Evolutionary conservation across 2,797 vertebrate species (phyloP), one percentile per base, ranked within the genome.

Genomic region (Agapornis canus): DNA sequence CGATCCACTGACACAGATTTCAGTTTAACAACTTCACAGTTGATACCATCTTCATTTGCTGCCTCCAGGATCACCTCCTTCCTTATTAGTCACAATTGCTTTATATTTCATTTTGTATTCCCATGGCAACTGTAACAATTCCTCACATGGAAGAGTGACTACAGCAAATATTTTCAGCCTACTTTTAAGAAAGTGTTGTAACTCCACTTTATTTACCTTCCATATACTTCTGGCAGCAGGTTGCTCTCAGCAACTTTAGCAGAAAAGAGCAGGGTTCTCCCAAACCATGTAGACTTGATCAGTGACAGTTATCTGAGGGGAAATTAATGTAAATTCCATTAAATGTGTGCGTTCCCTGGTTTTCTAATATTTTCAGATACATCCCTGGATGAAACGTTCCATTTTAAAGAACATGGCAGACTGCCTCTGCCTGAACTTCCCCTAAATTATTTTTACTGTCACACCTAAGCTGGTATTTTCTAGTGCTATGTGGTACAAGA

Each of bases 71-170:
- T 95, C 73, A 31, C 59, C 32, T 83, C 49, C 47, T 92, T 80
- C 40, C 17, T 42, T 52, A 32, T 42, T 70, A 76, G 71, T 69
- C 70, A 84, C 39, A 49, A 20, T 56, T 3, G 1, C 56, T 89
- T 92, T 60, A 37, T 60, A 49, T 89, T 93, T 92, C 54, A 32
- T 35, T 93, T 89, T 84, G 40, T 72, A 90, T 96, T 91, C 51
- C 85, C 59, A 84, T 94, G 82, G 80, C 85, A 95, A 91, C 89
- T 52, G 29, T 49, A 59, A 81, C 32, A 68, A 32, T 57, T 72
- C 69, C 57, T 92, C 49, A n/a, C 2, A 1, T 43, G 66, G n/a
- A 88, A 79, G 59, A 70, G 64, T 1, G 5, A 60, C 40, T 88
- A 65, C 69, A 83, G 52, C 11, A 31, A 54, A 35, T 6, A 31